Evolutionary conservation across 2,888 invertebrate genomes (phyloP), one percentile per base, ranked within the genome.

Genomic region (Amiota minor): DNA sequence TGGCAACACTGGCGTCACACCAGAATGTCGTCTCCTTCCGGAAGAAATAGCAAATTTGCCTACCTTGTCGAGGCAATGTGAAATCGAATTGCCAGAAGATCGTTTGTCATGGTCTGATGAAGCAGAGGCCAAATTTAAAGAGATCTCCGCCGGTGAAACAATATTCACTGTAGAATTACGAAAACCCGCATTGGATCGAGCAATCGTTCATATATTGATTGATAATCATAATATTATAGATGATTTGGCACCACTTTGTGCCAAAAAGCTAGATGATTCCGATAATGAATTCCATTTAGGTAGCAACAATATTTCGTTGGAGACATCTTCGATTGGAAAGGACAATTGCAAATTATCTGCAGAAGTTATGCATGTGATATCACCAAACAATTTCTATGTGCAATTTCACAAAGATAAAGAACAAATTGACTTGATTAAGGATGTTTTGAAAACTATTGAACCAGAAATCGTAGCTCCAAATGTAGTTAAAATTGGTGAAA

Each of bases 321-420:
- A 75, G 0, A 14, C 49, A 9, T 75, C 80, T 0, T 79, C 79
- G 23, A 12, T 23, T 14, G 23, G 20, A 23, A 53, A 84, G 55
- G 74, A 77, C 18, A 79, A 76, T 10, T 75, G 77, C 23, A 67
- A 79, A 9, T 77, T 79, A 14, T 81, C 91, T 6, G 94, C 93
- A 0, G 92, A 92, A 80, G 92, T 95, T 0, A 94, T 94, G 77
- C 94, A 95, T 82, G 91, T 93, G 0, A 93, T 94, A 85, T 93
- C 94, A 0, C 93, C 95, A 0, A 92, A 92, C 0, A 94, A 95
- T 80, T 95, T 96, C 87, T 95, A 94, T 92, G 91, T 96, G 47
- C 96, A 96, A 80, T 90, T 94, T 70, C 89, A 91, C 90, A 68
- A 78, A 69, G 45, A 77, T 73, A 2, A 73, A 75, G 55, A 68